A percentile compares a stretch with the other conserved stretches of the same genome.
These are phyloP conservation scores for Peromyscus maniculatus DNA, from an alignment of 2,113 vertebrate species.

Conservation along the genomic window DNA sequence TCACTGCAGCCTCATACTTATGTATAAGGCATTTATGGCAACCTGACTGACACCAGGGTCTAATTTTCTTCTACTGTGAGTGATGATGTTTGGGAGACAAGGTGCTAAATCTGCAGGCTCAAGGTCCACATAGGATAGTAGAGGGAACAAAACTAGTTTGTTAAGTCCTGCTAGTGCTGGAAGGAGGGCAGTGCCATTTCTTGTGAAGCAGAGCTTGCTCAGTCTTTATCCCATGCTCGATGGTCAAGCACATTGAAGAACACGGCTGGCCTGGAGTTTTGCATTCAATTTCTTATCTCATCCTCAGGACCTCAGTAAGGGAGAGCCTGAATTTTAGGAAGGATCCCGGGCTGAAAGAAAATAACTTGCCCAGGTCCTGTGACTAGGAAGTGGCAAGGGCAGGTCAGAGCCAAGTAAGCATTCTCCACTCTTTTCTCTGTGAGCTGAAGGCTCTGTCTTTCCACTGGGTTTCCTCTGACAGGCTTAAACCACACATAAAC, in stretches of 20 bases:
- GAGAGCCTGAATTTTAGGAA: not conserved
- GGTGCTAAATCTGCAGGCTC: not conserved
- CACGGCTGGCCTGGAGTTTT: not conserved
- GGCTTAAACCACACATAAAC: not conserved
- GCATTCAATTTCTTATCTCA: not conserved
- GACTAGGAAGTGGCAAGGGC: not conserved
- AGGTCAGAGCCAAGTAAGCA: not conserved
- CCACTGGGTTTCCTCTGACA: not conserved
- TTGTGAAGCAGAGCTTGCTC: not conserved
- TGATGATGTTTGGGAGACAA: not conserved
- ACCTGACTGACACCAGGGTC: not conserved
- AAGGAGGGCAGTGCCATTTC: not conserved
- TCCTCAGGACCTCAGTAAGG: not conserved
- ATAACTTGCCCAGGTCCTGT: not conserved
- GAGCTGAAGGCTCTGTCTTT: not conserved
- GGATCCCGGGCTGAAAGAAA: not conserved
- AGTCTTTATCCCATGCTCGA: not conserved
- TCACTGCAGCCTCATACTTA: not conserved
- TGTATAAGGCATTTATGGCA: not conserved
- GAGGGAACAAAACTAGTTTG: not conserved
- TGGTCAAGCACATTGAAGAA: not conserved
- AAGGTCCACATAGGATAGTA: not conserved
- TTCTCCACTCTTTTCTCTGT: not conserved
- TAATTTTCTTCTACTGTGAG: not conserved
- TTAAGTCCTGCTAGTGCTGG: not conserved